Evolutionary conservation across 2,888 invertebrate species (phyloP).

Genomic region (Lepeophtheirus nordmannii): DNA sequence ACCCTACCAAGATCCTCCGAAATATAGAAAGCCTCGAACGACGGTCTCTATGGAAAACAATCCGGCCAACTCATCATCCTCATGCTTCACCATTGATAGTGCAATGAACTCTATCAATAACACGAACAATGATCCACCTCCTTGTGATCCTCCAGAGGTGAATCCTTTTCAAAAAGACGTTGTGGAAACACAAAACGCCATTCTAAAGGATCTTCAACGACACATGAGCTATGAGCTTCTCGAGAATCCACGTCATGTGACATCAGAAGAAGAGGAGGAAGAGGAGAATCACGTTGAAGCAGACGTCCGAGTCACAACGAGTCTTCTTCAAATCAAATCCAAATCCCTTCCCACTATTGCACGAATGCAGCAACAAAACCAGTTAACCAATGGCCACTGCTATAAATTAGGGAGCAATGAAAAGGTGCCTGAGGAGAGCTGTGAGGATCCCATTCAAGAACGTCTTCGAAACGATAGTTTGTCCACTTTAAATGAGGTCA

Average conservation of each 20-base stretch:
- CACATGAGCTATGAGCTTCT: slow-evolving; percentile 2
- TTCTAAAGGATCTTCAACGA: neutral
- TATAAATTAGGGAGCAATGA: neutral
- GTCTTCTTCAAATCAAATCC: neutral
- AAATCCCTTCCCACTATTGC: neutral
- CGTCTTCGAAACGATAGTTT: neutral
- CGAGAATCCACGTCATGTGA: neutral
- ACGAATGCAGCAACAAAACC: neutral
- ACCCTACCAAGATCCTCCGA: neutral
- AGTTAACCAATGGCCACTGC: neutral
- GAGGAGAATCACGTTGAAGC: neutral
- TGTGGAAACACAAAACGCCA: neutral
- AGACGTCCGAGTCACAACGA: neutral
- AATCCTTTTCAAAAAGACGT: too few species aligned
- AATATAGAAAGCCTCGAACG: neutral
- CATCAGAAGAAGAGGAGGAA: neutral
- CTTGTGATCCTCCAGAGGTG: neutral
- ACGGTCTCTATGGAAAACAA: neutral
- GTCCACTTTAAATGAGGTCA: neutral
- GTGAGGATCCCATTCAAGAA: neutral
- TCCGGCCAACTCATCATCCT: neutral
- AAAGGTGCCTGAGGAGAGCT: neutral
- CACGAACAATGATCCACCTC: neutral
- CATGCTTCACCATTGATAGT: slow-evolving; percentile 20
- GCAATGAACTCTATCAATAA: slow-evolving; percentile 13